Conservation (phyloP, 2,113 vertebrate species). For the Physeter macrocephalus region DNA sequence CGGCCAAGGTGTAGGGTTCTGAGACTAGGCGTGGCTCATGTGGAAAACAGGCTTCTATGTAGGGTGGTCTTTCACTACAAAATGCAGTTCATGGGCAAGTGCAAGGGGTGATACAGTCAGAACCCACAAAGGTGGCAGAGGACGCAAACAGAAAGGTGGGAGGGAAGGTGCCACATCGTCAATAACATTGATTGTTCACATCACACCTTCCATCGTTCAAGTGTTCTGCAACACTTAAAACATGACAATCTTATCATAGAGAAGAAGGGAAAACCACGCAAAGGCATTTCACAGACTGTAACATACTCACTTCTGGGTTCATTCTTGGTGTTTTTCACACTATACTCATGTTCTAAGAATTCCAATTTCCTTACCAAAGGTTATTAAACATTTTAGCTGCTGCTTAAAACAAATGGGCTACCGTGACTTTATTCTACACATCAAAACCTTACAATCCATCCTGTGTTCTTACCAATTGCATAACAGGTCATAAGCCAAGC, state of each 20-base stretch:
- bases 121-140: not conserved
- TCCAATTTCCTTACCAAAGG: not conserved
- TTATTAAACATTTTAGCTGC: not conserved
- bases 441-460: not conserved
- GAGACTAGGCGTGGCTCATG: rapidly evolving
- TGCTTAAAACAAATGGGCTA: not conserved
- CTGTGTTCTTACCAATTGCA: not conserved
- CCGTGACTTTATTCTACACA: not conserved
- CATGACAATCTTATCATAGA: rapidly evolving
- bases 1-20: not conserved
- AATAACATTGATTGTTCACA: not conserved
- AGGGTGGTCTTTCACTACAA: not conserved
- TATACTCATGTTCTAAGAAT: not conserved
- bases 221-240: not conserved
- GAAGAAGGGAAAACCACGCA: not conserved
- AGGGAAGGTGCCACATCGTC: rapidly evolving
- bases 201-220: not conserved
- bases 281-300: not conserved
- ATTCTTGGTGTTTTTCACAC: not conserved
- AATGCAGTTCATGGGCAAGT: not conserved
- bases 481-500: not conserved
- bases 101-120: not conserved
- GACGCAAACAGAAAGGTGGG: not conserved
- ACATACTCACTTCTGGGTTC: not conserved
- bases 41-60: not conserved